Base-by-base conservation (phyloP, 2,888 invertebrate genomes). In the Lymantria monacha region DNA sequence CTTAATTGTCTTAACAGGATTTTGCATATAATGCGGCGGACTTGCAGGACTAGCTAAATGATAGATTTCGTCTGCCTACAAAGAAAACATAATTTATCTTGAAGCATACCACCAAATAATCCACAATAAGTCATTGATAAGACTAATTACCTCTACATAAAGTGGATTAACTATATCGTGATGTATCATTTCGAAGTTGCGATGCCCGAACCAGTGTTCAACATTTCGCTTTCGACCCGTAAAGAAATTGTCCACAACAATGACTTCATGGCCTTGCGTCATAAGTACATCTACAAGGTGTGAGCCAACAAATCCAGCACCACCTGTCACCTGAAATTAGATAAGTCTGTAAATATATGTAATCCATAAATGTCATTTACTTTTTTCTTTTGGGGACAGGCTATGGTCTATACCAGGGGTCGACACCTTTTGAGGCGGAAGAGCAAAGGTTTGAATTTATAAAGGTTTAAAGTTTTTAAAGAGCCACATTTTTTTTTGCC, bases 11-110 rank as follows among this genome's bases (percentile, higher is more conserved):
- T 99, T 99, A 3, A 99, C 99, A 31, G 99, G 99, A 92, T 99
- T 99, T 79, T 97, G 96, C 99, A 99, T 99, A 80, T 99, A 99
- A 91, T 99, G 99, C 0, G 98, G 99, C 15, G 99, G 99, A 66
- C 98, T 98, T 0, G 99, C 99, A 9, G 99, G 99, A 79, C 99
- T 99, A 13, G 99, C 99, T 75, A 99, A 92, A 83, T 99, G 99
- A 84, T 99, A 99, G 74, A 99, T 99, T 92, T 99, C 96, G 84
- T 97, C 96, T 48, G 99, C 98, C 92, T 92, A 73, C 52, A 83
- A 83, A 42, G 0, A 53, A 31, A 44, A 12, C 30, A 42, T 3
- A 42, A 41, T 7, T 15, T 41, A 41, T 30, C 22, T 9, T n/a
- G 38, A 38, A 38, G 9, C 11, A n/a, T n/a, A 38, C 38, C 38